Evolutionary conservation across 2,797 vertebrate species (phyloP).

Genomic region (Taeniopygia guttata): DNA sequence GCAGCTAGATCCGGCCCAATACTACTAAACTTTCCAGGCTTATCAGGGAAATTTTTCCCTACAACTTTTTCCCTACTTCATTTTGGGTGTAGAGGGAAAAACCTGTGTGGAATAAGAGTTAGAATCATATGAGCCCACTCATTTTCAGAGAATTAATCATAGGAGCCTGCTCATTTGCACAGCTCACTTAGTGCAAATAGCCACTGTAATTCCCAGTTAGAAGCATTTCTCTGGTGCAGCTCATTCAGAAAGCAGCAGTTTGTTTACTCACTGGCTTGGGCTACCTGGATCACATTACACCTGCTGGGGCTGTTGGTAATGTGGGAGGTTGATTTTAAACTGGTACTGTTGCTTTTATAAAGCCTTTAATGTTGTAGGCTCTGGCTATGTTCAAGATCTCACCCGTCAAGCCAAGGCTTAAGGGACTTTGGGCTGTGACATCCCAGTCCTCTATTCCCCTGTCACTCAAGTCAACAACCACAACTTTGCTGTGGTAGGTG

Average conservation of each 20-base stretch:
- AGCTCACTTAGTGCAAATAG: not conserved
- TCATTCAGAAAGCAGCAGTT: not conserved
- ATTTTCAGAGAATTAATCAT: not conserved
- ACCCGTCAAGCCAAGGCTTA: conserved; percentile 32
- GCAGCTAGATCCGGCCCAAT: not conserved
- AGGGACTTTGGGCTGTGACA: conserved; percentile 5
- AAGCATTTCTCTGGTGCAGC: not conserved
- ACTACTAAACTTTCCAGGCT: not conserved
- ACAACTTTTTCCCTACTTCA: not conserved
- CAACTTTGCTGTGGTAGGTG: not conserved
- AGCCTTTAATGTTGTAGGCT: conserved; percentile 31
- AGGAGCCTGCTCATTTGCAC: not conserved
- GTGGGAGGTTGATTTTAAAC: conserved; percentile 26
- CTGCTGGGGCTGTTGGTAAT: conserved; percentile 17
- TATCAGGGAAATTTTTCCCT: not conserved
- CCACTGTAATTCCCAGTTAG: not conserved
- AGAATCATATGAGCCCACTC: not conserved
- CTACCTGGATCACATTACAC: conserved; percentile 41
- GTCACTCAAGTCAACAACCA: not conserved
- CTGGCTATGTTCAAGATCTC: not conserved
- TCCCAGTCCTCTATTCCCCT: not conserved
- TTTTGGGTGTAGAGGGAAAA: not conserved
- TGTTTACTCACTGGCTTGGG: conserved; percentile 37
- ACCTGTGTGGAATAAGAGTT: not conserved
- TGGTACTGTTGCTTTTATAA: conserved; percentile 52